Conservation (phyloP, 2,113 vertebrate species). For the Daboia siamensis region DNA sequence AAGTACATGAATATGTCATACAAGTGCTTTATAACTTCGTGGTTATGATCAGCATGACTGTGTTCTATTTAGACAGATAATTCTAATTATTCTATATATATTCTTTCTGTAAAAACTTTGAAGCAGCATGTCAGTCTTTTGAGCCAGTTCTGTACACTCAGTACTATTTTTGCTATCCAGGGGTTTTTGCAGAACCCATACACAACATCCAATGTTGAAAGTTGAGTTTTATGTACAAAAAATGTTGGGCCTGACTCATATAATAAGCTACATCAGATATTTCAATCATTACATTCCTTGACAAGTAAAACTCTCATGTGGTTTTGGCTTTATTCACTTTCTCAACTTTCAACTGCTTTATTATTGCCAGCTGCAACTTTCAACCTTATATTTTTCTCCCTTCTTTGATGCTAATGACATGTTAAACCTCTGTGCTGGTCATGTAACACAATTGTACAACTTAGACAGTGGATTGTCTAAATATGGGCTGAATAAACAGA, state of each 20-base stretch:
- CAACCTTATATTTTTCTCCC: not conserved
- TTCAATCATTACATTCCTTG: not conserved
- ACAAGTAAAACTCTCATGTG: not conserved
- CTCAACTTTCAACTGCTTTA: not conserved
- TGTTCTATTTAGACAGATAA: not conserved
- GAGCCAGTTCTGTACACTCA: not conserved
- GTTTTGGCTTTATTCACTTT: not conserved
- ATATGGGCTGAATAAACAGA: not conserved
- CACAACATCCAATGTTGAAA: not conserved
- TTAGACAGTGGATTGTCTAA: not conserved
- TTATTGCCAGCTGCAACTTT: not conserved
- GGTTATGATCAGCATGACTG: not conserved
- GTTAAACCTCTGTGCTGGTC: not conserved
- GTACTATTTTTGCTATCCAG: not conserved
- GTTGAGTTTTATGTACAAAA: not conserved
- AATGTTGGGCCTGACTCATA: not conserved
- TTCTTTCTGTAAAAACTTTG: not conserved
- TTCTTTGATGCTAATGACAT: not conserved
- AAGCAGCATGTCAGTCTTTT: not conserved
- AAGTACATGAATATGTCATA: not conserved
- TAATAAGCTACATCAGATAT: not conserved
- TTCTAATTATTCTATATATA: not conserved
- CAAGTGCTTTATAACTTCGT: not conserved
- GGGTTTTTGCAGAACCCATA: not conserved
- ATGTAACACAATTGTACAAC: not conserved